Percentiles rank a stretch among this genome's conserved stretches.
Evolutionary conservation across 2,797 vertebrate genomes (phyloP).

Genomic region (Ceyx erithaca): DNA sequence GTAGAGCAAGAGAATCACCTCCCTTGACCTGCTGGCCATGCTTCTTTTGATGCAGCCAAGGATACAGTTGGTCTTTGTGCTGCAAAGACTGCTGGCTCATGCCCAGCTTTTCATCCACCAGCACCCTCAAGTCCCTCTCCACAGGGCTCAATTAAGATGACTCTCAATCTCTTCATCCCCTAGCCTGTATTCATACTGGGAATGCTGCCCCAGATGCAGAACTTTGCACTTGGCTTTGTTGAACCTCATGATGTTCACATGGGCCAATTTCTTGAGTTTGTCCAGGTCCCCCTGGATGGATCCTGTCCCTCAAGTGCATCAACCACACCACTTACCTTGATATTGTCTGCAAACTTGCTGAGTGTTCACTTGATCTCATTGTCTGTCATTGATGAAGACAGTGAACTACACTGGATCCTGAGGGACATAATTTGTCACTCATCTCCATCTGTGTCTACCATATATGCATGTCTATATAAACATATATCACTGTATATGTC

Average conservation of each 20-base stretch:
- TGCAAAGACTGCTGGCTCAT: not conserved
- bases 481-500: not conserved
- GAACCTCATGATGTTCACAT: not conserved
- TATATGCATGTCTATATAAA: not conserved
- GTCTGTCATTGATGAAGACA: not conserved
- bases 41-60: not conserved
- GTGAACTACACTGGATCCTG: too few species aligned
- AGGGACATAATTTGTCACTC: too few species aligned
- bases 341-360: not conserved
- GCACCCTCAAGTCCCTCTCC: too few species aligned
- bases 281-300: not conserved
- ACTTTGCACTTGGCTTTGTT: too few species aligned
- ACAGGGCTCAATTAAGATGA: too few species aligned
- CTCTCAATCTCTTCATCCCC: too few species aligned
- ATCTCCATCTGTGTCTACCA: not conserved
- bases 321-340: not conserved
- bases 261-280: not conserved
- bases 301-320: not conserved
- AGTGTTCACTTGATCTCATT: not conserved
- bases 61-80: not conserved
- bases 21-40: not conserved
- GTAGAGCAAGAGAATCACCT: not conserved
- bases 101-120: not conserved
- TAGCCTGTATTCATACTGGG: too few species aligned
- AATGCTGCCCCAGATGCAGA: too few species aligned